Conservation (phyloP, 1,140 invertebrate genomes). For the Pogonomyrmex californicus region DNA sequence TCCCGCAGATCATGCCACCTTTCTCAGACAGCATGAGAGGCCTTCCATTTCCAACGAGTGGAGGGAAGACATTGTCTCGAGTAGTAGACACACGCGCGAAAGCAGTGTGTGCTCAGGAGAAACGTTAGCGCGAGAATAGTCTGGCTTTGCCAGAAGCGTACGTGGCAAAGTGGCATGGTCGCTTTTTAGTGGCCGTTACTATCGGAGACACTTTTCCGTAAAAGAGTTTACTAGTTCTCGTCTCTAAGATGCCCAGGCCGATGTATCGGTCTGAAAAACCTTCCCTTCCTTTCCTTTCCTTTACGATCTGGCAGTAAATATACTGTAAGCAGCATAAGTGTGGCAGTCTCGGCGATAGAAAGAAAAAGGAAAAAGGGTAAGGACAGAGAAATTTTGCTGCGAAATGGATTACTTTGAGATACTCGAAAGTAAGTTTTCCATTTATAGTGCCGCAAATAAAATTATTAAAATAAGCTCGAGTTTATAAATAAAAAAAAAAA, state of each 20-base stretch:
- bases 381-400: slow-evolving; percentile 9
- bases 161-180: slow-evolving; percentile 60
- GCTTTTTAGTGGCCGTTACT: slow-evolving; percentile 68
- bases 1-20: slow-evolving; percentile 34
- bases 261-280: slow-evolving; percentile 56
- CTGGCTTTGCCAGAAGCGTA: slow-evolving; percentile 46
- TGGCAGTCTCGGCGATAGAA: not conserved
- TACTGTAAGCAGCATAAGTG: slow-evolving; percentile 49
- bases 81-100: slow-evolving; percentile 58
- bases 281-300: slow-evolving; percentile 17
- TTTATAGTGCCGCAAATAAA: not conserved
- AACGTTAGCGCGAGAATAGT: slow-evolving; percentile 45
- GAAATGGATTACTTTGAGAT: not conserved
- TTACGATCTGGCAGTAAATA: slow-evolving; percentile 50
- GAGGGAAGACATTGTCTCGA: slow-evolving; percentile 58
- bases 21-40: slow-evolving; percentile 45
- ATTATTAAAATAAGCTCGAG: not conserved
- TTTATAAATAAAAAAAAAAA: too few species aligned
- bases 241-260: slow-evolving; percentile 41
- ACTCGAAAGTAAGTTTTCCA: slow-evolving; percentile 10
- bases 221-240: slow-evolving; percentile 60
- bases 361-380: not conserved
- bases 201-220: slow-evolving; percentile 65
- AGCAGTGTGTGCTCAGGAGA: slow-evolving; percentile 56
- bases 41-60: slow-evolving; percentile 50